These are phyloP conservation scores for Epinephelus awoara DNA, from an alignment of 2,797 vertebrate genomes.

Conservation along the genomic window DNA sequence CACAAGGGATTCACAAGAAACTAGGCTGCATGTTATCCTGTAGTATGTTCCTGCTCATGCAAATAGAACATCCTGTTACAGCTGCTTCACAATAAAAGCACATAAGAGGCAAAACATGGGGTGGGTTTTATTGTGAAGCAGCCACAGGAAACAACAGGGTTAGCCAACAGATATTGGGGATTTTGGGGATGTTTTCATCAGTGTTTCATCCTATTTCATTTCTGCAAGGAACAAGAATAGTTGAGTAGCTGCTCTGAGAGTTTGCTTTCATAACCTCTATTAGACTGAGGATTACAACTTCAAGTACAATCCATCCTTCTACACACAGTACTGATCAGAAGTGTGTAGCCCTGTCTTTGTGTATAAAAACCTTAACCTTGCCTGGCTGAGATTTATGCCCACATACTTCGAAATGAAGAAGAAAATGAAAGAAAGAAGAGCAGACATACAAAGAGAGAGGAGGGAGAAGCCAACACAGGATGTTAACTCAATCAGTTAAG, in stretches of 20 bases:
- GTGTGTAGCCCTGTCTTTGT: background rate
- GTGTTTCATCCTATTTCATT: background rate
- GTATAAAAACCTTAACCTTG: background rate
- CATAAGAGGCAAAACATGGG: background rate
- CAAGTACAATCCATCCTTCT: too few relatives aligned
- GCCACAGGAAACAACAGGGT: background rate
- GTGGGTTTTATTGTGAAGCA: conserved; percentile 31
- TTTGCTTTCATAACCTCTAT: background rate
- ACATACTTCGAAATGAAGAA: conserved; percentile 8
- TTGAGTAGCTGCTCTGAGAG: background rate
- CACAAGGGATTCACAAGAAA: background rate
- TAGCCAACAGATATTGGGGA: background rate
- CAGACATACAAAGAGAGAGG: conserved; percentile 22
- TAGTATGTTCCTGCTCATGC: background rate
- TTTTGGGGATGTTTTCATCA: background rate
- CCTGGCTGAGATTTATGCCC: background rate
- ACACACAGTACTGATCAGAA: background rate
- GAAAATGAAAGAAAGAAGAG: conserved; percentile 39
- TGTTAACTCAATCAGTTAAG: conserved; percentile 77
- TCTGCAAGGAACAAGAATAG: background rate
- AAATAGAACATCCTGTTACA: background rate
- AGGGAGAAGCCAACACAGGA: conserved; percentile 73
- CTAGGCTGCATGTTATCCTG: background rate
- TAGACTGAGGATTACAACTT: background rate
- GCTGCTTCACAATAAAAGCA: conserved; percentile 16